These are phyloP conservation scores for Paragorgia papillata DNA, from an alignment of 92 coral and sea anemone species.

Conservation along the genomic window DNA sequence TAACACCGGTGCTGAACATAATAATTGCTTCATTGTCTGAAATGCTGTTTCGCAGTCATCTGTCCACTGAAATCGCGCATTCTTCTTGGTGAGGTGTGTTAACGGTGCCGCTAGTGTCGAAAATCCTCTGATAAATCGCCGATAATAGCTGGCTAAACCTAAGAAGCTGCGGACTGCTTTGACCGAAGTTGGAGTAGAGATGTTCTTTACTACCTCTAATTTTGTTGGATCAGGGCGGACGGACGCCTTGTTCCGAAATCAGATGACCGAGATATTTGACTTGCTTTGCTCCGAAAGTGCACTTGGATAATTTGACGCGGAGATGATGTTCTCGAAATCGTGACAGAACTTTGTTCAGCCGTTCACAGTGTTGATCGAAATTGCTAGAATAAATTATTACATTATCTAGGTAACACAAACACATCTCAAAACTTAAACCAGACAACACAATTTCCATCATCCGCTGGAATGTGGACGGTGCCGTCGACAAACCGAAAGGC, in stretches of 20 bases:
- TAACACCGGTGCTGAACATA: slow-evolving; percentile 44
- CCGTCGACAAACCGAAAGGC: background rate
- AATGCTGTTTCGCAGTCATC: too few species aligned
- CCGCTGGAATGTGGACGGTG: too few species aligned
- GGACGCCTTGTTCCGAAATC: too few species aligned
- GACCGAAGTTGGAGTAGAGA: background rate
- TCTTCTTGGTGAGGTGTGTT: slow-evolving; percentile 28
- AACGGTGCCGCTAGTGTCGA: slow-evolving; percentile 31
- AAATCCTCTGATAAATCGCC: slow-evolving; percentile 1
- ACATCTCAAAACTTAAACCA: slow-evolving; percentile 12
- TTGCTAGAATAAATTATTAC: slow-evolving; percentile 1
- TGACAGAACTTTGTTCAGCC: background rate
- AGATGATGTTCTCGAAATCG: slow-evolving; percentile 14
- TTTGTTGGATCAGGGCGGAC: slow-evolving; percentile 13
- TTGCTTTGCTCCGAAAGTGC: slow-evolving; percentile 7
- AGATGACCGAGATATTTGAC: slow-evolving; percentile 26
- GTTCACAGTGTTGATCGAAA: slow-evolving; percentile 12
- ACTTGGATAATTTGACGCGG: slow-evolving; percentile 8
- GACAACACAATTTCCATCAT: slow-evolving; percentile 14
- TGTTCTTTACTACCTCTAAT: background rate
- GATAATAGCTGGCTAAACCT: slow-evolving; percentile 6
- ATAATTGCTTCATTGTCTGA: background rate
- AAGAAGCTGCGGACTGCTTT: too few species aligned
- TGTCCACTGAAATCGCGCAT: too few species aligned
- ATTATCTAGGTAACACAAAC: too few species aligned